These are phyloP conservation scores for Odontophorus gujanensis DNA, from an alignment of 2,113 vertebrate genomes.

Conservation along the genomic window DNA sequence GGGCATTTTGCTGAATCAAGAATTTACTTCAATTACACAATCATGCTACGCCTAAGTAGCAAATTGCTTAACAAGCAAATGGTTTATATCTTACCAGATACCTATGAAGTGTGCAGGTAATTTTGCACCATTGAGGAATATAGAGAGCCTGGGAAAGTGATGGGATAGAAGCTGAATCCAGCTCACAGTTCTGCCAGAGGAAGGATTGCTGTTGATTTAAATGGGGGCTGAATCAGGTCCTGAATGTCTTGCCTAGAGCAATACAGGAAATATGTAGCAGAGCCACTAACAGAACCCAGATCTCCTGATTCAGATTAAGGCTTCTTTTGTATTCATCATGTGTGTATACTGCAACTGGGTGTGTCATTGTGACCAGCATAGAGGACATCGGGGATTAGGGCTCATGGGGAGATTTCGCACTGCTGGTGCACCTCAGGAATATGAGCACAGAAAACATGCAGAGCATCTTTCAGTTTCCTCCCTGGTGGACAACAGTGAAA, in stretches of 20 bases:
- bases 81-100: not conserved
- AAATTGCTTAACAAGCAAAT: not conserved
- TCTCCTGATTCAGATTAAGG: conserved; percentile 41
- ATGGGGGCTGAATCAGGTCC: not conserved
- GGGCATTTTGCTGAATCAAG: not conserved
- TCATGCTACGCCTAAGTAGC: not conserved
- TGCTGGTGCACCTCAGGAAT: not conserved
- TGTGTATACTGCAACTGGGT: conserved; percentile 3
- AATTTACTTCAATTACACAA: conserved; percentile 25
- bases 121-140: not conserved
- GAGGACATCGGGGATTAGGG: conserved; percentile 1
- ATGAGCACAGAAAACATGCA: not conserved
- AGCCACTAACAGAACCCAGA: conserved; percentile 58
- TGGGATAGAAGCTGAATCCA: not conserved
- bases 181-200: not conserved
- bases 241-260: conserved; percentile 17
- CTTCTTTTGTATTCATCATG: conserved; percentile 35
- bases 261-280: conserved; percentile 33
- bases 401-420: not conserved
- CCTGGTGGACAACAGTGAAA: not conserved
- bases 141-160: not conserved
- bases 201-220: conserved; percentile 2
- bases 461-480: not conserved
- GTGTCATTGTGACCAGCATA: not conserved
- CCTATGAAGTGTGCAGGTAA: not conserved